Evolutionary conservation across 2,888 invertebrate species (phyloP), one percentile per base, ranked within the genome.

Genomic region (Andrena haemorrhoa): DNA sequence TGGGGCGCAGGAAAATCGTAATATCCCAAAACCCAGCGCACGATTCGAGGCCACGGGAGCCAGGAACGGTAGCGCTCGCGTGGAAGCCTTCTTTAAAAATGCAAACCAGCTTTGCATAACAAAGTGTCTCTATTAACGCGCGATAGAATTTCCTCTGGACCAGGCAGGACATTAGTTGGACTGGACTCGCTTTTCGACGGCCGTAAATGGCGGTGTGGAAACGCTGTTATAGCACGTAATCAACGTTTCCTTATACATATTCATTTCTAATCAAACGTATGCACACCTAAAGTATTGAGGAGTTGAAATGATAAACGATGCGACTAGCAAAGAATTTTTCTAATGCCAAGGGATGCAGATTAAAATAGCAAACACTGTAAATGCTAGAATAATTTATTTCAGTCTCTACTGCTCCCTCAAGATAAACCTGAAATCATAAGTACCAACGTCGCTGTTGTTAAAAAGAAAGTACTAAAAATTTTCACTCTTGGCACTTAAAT

Each of bases 41-140:
- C 63, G 63, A 63, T 72, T 63, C 51, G 31, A 12, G 47, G 31
- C 12, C 47, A 12, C 61, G 64, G 3, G 26, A n/a, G 16, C 4
- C 16, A 16, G 8, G 47, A 0, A 10, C 10, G 31, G 56, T 3
- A n/a, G 31, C 8, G 49, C 49, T 23, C 58, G 29, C 35, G 29
- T 26, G 31, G 20, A n/a, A 23, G 56, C 31, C 35, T 35, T 58
- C 65, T 51, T 77, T 72, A 77, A 72, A 77, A 77, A 77, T 65
- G 76, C 72, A 77, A 72, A 65, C 72, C 64, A 51, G 72, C 58
- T 72, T 72, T 72, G 76, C 71, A 60, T 72, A 65, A 60, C 72
- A 64, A 60, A 72, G 49, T 49, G 29, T 33, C 49, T 60, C 47
- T 72, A 72, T 77, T 72, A 77, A 64, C 68, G 7, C 12, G 49